phyloP scores from a whole-genome alignment of 2,113 vertebrate species.

The Mirza zaza region DNA sequence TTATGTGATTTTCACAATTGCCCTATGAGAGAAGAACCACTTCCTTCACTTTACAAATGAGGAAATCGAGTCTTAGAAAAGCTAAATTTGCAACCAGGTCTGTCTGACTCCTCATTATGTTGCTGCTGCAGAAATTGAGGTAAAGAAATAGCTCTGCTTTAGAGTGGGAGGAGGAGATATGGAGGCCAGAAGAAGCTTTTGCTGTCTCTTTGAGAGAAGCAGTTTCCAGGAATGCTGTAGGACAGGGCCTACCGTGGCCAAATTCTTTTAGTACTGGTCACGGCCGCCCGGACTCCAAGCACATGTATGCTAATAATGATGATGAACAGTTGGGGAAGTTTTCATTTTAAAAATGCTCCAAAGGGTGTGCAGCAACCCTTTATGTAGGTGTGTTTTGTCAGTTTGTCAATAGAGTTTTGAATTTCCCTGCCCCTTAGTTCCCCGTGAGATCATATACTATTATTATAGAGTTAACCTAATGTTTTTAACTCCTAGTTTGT shows the following conservation, averaged over 20 bases:
- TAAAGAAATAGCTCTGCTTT: not conserved
- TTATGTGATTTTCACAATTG: not conserved
- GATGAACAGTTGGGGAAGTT: not conserved
- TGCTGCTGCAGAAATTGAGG: not conserved
- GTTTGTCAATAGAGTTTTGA: slow-evolving; percentile 49
- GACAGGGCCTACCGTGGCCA: not conserved
- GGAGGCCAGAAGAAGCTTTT: not conserved
- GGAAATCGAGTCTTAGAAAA: not conserved
- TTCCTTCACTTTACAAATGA: not conserved
- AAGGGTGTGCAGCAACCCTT: not conserved
- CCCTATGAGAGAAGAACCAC: not conserved
- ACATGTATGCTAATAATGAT: not conserved
- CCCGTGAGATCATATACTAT: slow-evolving; percentile 13
- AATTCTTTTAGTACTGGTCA: not conserved
- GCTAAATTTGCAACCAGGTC: not conserved
- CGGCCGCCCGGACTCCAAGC: not conserved
- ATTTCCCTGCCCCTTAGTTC: slow-evolving; percentile 6
- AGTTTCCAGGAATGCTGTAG: not conserved
- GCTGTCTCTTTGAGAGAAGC: not conserved
- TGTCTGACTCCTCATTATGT: not conserved
- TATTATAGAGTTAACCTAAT: not conserved
- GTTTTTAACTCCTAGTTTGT: slow-evolving; percentile 53
- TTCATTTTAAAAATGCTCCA: slow-evolving; percentile 34
- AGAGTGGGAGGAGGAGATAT: not conserved
- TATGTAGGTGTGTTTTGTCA: slow-evolving; percentile 35